Conservation (phyloP, 1,140 invertebrate species). For the Danaus plexippus region DNA sequence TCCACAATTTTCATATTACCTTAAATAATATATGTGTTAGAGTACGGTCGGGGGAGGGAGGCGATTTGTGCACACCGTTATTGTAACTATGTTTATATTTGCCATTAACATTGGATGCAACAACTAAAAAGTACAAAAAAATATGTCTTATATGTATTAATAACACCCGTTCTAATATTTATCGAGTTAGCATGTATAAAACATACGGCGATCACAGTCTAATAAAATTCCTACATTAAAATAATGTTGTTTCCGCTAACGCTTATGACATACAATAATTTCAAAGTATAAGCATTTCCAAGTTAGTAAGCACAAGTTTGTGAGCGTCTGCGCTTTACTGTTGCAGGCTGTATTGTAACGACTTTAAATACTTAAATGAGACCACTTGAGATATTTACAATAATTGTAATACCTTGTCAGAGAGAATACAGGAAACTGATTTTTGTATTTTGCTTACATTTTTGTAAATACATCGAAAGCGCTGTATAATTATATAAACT, state of each 20-base stretch:
- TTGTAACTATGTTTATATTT: too few species aligned
- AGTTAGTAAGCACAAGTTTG: conserved; percentile 42
- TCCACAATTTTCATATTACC: conserved; percentile 62
- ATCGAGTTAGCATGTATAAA: too few species aligned
- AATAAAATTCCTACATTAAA: conserved; percentile 1
- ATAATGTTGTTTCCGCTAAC: conserved; percentile 5
- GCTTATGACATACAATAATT: conserved; percentile 9
- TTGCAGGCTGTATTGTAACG: conserved; percentile 52
- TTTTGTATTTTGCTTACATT: too few species aligned
- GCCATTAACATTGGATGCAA: too few species aligned
- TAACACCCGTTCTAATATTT: too few species aligned
- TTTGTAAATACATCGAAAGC: too few species aligned
- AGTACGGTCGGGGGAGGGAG: conserved; percentile 7
- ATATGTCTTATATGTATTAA: too few species aligned
- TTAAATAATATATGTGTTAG: conserved; percentile 51
- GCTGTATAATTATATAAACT: conserved; percentile 2
- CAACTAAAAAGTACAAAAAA: too few species aligned
- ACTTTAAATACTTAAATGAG: conserved; percentile 33
- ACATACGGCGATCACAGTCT: too few species aligned
- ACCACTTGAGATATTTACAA: conserved; percentile 13
- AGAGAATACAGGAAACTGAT: too few species aligned
- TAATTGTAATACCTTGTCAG: too few species aligned
- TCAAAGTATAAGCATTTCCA: conserved; percentile 36
- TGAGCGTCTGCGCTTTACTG: conserved; percentile 31
- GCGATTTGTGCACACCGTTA: neutral